Evolutionary conservation across 1,140 invertebrate species (phyloP).

Genomic region (Diachasma alloeum): DNA sequence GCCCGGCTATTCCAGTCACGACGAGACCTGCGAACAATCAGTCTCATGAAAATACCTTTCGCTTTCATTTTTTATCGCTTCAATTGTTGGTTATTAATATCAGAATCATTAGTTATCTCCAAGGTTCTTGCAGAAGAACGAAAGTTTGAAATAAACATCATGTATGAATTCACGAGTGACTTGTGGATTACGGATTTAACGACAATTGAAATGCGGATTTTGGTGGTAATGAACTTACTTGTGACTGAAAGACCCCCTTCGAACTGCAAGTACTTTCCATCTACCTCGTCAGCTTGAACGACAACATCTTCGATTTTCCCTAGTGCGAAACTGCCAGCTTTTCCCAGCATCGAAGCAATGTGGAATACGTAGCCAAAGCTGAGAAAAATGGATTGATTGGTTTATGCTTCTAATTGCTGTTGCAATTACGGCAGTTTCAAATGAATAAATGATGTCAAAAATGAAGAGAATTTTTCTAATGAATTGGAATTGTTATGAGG

Average conservation of each 20-base stretch:
- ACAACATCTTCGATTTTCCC: constrained; percentile 89
- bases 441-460: too few species aligned
- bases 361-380: constrained; percentile 88
- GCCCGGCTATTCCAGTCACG: constrained; percentile 77
- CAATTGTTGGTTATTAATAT: background rate
- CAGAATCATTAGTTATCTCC: constrained; percentile 33
- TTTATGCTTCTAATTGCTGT: too few species aligned
- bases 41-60: background rate
- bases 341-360: constrained; percentile 73
- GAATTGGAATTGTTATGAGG: too few species aligned
- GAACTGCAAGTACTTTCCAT: constrained; percentile 88
- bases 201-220: background rate
- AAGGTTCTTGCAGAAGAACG: constrained; percentile 43
- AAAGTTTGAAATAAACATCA: constrained; percentile 44
- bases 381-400: constrained; percentile 33
- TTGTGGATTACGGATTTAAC: background rate
- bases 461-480: too few species aligned
- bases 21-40: constrained; percentile 66
- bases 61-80: too few species aligned
- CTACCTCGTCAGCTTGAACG: constrained; percentile 94
- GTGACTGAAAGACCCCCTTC: constrained; percentile 84
- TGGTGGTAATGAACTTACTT: constrained; percentile 52
- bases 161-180: constrained; percentile 1
- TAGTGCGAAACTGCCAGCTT: constrained; percentile 76
- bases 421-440: too few species aligned